These are phyloP conservation scores for Tapirus indicus DNA, from an alignment of 2,797 vertebrate species.

Conservation along the genomic window DNA sequence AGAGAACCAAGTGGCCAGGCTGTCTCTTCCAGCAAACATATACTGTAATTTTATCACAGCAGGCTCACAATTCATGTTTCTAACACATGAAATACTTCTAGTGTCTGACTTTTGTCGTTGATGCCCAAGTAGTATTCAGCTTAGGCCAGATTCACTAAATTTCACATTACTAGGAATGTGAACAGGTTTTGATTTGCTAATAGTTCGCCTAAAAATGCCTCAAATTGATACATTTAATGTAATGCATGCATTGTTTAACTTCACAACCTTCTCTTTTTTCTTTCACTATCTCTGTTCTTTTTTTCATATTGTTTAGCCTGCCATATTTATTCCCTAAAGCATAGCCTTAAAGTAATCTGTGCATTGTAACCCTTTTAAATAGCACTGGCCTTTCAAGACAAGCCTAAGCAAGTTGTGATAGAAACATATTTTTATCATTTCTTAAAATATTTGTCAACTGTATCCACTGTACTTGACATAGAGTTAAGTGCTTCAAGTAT, in stretches of 20 bases:
- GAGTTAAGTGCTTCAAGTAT: neutral
- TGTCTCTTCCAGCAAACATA: neutral
- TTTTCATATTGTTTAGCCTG: neutral
- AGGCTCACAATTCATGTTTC: neutral
- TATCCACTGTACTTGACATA: neutral
- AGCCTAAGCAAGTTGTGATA: neutral
- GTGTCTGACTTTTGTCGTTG: neutral
- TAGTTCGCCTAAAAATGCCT: neutral
- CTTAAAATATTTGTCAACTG: neutral
- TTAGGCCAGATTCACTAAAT: neutral
- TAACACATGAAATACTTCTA: neutral
- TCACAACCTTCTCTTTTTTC: neutral
- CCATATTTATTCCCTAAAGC: neutral
- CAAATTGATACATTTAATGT: neutral
- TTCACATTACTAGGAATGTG: neutral
- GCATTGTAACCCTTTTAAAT: neutral
- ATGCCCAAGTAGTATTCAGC: neutral
- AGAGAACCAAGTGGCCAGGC: neutral
- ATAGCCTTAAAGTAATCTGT: neutral
- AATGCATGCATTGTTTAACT: neutral
- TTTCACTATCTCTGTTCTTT: neutral
- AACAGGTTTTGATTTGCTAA: neutral
- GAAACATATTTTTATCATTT: neutral
- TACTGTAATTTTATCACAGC: constrained; percentile 2
- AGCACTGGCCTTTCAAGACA: neutral